Evolutionary conservation across 2,888 invertebrate species (phyloP).

Genomic region (Elgonia sp.): DNA sequence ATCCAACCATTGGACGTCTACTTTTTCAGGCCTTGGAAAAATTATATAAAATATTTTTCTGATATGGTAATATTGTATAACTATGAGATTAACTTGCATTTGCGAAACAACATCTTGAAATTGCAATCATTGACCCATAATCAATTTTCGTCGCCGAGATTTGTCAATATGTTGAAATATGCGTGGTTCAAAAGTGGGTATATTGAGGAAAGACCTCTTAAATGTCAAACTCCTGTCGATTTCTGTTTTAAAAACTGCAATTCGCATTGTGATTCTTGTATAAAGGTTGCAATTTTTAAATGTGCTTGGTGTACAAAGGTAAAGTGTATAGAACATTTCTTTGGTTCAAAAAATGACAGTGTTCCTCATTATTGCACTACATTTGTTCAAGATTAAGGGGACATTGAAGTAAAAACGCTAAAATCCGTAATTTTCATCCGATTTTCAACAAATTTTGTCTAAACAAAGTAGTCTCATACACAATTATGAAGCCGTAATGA

Average conservation of each 20-base stretch:
- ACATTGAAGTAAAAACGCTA: too few relatives aligned
- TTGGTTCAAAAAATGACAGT: too few relatives aligned
- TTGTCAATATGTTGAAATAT: conserved; percentile 63
- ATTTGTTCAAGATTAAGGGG: too few relatives aligned
- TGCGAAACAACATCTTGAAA: conserved; percentile 65
- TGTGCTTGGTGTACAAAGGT: conserved; percentile 22
- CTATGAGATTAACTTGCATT: conserved; percentile 65
- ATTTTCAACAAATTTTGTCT: too few relatives aligned
- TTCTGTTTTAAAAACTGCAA: conserved; percentile 46
- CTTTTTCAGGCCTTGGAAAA: conserved; percentile 63
- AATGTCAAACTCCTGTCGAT: conserved; percentile 54
- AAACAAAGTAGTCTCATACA: too few relatives aligned
- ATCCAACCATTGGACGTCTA: conserved; percentile 62
- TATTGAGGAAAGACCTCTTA: conserved; percentile 40
- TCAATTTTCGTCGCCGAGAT: conserved; percentile 65
- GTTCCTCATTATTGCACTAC: too few relatives aligned
- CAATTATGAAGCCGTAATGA: too few relatives aligned
- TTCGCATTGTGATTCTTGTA: not conserved
- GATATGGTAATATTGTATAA: conserved; percentile 46
- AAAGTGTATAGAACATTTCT: not conserved
- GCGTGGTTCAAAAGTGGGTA: conserved; percentile 73
- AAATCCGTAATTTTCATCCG: too few relatives aligned
- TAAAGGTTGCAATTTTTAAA: conserved; percentile 16
- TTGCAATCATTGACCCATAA: conserved; percentile 63
- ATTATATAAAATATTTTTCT: conserved; percentile 64